Evolutionary conservation across 2,888 invertebrate species (phyloP).

Genomic region (Macrostomum cliftonense): DNA sequence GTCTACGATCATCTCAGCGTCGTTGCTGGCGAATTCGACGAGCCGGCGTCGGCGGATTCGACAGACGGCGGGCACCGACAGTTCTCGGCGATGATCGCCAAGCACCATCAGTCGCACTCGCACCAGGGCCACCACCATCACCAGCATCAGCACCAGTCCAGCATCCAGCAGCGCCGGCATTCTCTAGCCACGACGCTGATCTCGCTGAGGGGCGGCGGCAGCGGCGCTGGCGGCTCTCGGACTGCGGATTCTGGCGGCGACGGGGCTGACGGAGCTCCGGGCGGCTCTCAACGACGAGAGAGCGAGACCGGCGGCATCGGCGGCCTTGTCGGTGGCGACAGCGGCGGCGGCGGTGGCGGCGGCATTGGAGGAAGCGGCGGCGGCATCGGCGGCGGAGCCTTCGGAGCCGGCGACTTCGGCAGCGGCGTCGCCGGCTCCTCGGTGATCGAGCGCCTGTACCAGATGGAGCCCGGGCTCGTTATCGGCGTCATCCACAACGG

Average conservation of each 20-base stretch:
- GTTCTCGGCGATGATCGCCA: neutral
- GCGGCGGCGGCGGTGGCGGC: no score
- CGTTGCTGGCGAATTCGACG: constrained; percentile 4
- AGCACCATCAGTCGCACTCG: neutral
- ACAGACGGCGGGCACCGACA: neutral
- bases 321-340: no score
- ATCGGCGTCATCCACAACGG: constrained; percentile 45
- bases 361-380: no score
- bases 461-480: constrained; percentile 40
- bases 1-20: constrained; percentile 23
- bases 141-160: neutral
- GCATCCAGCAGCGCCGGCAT: neutral
- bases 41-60: neutral
- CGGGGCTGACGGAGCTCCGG: neutral
- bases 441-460: constrained; percentile 26
- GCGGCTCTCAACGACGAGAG: neutral
- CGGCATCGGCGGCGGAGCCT: no score
- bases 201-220: no score
- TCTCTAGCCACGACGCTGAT: constrained; percentile 3
- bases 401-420: no score
- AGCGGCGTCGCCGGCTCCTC: constrained; percentile 5
- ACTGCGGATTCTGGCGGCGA: no score
- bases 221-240: no score
- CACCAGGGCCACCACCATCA: neutral
- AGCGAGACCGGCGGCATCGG: neutral